These are phyloP conservation scores for Eupithecia exiguata DNA, from an alignment of 2,888 invertebrate species.

Conservation along the genomic window DNA sequence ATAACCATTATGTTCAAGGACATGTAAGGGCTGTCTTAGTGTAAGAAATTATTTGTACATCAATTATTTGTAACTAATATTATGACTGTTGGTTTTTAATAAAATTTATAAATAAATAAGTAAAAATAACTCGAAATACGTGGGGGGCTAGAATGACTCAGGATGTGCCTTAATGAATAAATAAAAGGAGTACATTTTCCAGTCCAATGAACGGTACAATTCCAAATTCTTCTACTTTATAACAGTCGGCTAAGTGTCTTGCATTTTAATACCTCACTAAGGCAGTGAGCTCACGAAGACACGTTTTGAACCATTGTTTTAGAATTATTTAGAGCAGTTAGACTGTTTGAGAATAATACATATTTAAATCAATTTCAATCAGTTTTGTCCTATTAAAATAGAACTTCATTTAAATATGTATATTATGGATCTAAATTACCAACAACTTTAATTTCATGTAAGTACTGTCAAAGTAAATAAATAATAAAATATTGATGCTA, in stretches of 20 bases:
- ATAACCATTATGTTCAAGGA: too few species aligned
- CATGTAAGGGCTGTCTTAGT: too few species aligned
- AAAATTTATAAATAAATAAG: too few species aligned
- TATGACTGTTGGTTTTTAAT: too few species aligned
- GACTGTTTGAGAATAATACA: neutral
- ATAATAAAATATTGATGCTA: too few species aligned
- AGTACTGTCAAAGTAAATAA: neutral
- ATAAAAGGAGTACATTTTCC: conserved; percentile 37
- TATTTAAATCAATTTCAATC: too few species aligned
- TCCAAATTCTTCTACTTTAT: conserved; percentile 38
- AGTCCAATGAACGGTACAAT: conserved; percentile 45
- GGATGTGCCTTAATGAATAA: conserved; percentile 14
- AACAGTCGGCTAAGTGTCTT: conserved; percentile 26
- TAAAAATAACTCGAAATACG: too few species aligned
- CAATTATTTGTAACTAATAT: too few species aligned
- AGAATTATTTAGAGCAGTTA: neutral
- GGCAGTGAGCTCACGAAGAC: conserved; percentile 24
- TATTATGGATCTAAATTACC: neutral
- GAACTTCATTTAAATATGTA: conserved; percentile 9
- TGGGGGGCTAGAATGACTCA: neutral
- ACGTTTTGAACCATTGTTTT: conserved; percentile 24
- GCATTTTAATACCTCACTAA: conserved; percentile 38
- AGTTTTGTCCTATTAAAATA: too few species aligned
- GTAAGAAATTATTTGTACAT: too few species aligned
- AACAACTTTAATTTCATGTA: neutral